These are phyloP conservation scores for Callinectes sapidus DNA, from an alignment of 2,888 invertebrate species.

Conservation along the genomic window DNA sequence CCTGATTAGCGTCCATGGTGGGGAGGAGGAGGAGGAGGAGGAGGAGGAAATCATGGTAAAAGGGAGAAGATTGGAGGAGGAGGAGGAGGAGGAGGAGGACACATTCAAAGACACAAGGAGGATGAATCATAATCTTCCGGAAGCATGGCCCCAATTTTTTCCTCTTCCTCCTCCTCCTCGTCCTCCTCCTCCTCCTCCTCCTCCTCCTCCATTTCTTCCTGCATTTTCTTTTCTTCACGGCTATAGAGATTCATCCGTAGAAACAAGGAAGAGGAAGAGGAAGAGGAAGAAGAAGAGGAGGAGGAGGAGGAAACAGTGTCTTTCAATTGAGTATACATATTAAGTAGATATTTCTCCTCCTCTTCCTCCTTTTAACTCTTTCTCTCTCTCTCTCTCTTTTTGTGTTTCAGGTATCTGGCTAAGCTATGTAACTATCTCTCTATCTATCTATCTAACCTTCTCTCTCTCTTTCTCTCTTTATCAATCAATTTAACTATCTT, in stretches of 20 bases:
- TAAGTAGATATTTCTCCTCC: no score
- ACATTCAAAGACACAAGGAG: background rate
- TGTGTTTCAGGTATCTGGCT: no score
- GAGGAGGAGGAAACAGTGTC: background rate
- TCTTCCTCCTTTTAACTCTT: no score
- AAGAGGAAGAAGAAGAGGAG: background rate
- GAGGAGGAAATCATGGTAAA: no score
- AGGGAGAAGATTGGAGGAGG: background rate
- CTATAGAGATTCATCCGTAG: background rate
- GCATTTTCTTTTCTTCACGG: background rate
- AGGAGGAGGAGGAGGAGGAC: background rate
- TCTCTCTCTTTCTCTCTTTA: no score
- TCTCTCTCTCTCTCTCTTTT: no score
- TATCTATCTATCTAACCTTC: no score
- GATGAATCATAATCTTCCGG: constrained; percentile 11
- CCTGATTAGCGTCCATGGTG: no score
- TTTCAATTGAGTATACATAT: background rate
- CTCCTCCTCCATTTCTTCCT: background rate
- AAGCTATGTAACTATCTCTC: no score
- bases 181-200: background rate
- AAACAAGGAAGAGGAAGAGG: background rate
- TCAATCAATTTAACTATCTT: no score
- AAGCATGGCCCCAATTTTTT: background rate
- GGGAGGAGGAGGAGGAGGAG: no score
- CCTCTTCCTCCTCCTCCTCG: background rate